Conservation (phyloP, 2,113 vertebrate genomes). For the Seriola aureovittata region DNA sequence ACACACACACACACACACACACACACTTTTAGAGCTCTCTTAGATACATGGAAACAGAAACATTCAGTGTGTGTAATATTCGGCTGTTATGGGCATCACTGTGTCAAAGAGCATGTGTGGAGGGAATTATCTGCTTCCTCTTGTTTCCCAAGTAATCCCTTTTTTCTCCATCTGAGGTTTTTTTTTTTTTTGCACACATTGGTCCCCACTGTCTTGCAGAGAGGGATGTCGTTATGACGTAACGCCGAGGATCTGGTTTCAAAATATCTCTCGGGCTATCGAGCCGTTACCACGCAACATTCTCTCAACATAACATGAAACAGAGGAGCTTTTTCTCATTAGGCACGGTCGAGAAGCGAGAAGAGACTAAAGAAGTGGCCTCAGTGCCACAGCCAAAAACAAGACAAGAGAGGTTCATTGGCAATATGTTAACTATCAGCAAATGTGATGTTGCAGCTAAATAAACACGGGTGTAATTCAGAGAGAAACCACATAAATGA, state of each 20-base stretch:
- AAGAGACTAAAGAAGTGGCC: background rate
- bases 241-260: slow-evolving; percentile 68
- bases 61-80: slow-evolving; percentile 9
- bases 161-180: slow-evolving; percentile 29
- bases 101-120: slow-evolving; percentile 30
- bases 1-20: background rate
- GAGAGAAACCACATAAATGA: background rate
- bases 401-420: slow-evolving; percentile 24
- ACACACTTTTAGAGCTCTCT: slow-evolving; percentile 16
- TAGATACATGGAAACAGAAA: slow-evolving; percentile 16
- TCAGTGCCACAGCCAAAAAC: slow-evolving; percentile 36
- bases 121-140: slow-evolving; percentile 54
- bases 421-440: slow-evolving; percentile 23
- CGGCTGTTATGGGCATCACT: slow-evolving; percentile 1
- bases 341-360: slow-evolving; percentile 46
- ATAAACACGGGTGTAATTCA: slow-evolving; percentile 23
- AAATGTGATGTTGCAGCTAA: slow-evolving; percentile 45
- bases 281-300: slow-evolving; percentile 71
- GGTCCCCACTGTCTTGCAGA: slow-evolving; percentile 39
- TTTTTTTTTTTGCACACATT: slow-evolving; percentile 26
- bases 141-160: slow-evolving; percentile 26
- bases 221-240: slow-evolving; percentile 61
- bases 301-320: slow-evolving; percentile 69
- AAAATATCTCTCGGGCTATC: slow-evolving; percentile 68
- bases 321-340: slow-evolving; percentile 63